phyloP scores from a whole-genome alignment of 2,888 invertebrate genomes.

The Diachrysia chrysitis region DNA sequence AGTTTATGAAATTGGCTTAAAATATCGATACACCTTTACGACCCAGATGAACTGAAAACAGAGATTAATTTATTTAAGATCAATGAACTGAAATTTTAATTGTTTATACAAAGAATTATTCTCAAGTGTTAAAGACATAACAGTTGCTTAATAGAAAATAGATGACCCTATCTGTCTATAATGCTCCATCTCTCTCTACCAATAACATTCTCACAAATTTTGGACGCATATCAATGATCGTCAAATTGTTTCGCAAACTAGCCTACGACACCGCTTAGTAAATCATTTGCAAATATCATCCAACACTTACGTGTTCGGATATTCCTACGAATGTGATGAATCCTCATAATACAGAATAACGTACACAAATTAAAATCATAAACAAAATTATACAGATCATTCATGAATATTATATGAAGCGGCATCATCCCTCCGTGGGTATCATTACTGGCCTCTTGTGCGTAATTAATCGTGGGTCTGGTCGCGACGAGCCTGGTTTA shows the following conservation, averaged over 20 bases:
- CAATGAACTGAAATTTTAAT: constrained; percentile 22
- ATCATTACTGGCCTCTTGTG: constrained; percentile 84
- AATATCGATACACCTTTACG: neutral
- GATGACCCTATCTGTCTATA: neutral
- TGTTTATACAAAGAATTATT: constrained; percentile 28
- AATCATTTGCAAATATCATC: too few species aligned
- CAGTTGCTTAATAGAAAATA: neutral
- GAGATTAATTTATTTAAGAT: neutral
- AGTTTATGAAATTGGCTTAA: neutral
- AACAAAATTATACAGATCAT: constrained; percentile 60
- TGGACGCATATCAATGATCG: too few species aligned
- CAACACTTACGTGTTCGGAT: neutral
- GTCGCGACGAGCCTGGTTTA: constrained; percentile 82
- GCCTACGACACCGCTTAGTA: too few species aligned
- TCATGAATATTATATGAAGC: constrained; percentile 75
- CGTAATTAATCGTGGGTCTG: constrained; percentile 87
- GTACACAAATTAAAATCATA: constrained; percentile 51
- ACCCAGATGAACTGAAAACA: neutral
- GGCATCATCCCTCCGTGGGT: constrained; percentile 70
- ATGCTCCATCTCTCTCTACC: neutral
- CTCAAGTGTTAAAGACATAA: constrained; percentile 13
- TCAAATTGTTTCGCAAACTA: too few species aligned
- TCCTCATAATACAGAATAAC: constrained; percentile 29
- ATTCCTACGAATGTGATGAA: neutral
- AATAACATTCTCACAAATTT: too few species aligned